These are phyloP conservation scores for Lasiurus borealis DNA, from an alignment of 2,113 vertebrate genomes.

Conservation along the genomic window DNA sequence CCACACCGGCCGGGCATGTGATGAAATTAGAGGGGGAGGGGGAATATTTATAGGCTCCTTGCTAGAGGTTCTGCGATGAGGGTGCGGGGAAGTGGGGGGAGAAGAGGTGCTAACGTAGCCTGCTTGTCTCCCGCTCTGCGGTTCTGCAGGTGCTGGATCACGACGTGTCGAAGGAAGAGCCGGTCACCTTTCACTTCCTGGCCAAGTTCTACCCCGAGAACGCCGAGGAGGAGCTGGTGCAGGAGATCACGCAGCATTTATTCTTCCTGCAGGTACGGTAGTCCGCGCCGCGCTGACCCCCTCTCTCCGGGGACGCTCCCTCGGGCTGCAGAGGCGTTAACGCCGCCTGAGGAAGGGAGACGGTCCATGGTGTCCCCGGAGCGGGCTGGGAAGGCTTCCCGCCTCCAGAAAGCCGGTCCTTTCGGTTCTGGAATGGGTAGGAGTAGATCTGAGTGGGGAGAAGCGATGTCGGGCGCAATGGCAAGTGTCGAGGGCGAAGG, in stretches of 20 bases:
- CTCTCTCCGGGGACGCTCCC: neutral
- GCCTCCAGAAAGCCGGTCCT: neutral
- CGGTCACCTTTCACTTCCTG: conserved; percentile 94
- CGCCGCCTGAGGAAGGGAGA: too few species aligned
- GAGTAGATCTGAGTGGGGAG: neutral
- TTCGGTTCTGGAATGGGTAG: conserved; percentile 27
- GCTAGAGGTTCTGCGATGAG: neutral
- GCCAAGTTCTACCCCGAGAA: conserved; percentile 99
- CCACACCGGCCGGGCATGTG: neutral
- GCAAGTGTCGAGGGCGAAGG: neutral
- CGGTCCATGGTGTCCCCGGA: accelerated
- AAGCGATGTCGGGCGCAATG: conserved; percentile 46
- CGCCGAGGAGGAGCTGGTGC: conserved; percentile 96
- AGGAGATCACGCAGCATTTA: conserved; percentile 97
- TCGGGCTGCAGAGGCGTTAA: neutral
- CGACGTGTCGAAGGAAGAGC: conserved; percentile 95
- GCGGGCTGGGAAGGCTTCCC: neutral
- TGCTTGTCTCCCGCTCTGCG: conserved; percentile 43
- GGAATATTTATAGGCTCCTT: neutral
- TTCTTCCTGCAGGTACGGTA: conserved; percentile 95
- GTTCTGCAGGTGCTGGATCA: conserved; percentile 94
- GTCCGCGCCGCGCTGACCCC: neutral
- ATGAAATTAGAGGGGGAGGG: neutral
- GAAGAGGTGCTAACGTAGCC: neutral
- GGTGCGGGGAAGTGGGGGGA: neutral